Evolutionary conservation across 1,140 invertebrate species (phyloP).

Genomic region (Aricia agestis): DNA sequence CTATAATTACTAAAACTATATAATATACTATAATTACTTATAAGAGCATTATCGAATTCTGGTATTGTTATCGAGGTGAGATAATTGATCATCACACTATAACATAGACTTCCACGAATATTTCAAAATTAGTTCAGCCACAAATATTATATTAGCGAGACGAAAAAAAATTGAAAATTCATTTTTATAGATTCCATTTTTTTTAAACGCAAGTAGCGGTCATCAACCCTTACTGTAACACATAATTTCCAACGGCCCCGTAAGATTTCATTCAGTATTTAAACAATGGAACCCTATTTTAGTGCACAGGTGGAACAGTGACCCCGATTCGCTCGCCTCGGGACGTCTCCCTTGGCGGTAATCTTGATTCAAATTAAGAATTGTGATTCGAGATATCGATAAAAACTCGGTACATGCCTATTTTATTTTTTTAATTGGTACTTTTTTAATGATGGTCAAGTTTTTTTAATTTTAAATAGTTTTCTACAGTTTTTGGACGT

Average conservation of each 20-base stretch:
- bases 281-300: constrained; percentile 14
- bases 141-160: too few relatives aligned
- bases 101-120: too few relatives aligned
- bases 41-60: too few relatives aligned
- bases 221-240: not conserved
- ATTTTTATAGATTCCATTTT: too few relatives aligned
- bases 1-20: too few relatives aligned
- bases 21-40: too few relatives aligned
- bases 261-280: not conserved
- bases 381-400: constrained; percentile 4
- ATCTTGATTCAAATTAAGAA: constrained; percentile 25
- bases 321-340: constrained; percentile 47
- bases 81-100: too few relatives aligned
- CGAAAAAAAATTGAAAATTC: too few relatives aligned
- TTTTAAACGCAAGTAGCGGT: too few relatives aligned
- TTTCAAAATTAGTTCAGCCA: too few relatives aligned
- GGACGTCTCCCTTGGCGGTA: constrained; percentile 35
- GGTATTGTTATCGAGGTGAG: too few relatives aligned
- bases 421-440: not conserved
- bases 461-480: too few relatives aligned
- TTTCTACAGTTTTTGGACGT: not conserved
- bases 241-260: not conserved
- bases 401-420: not conserved
- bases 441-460: not conserved
- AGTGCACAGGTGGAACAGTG: constrained; percentile 54